Percentiles rank a stretch among this genome's conserved stretches.
These are phyloP conservation scores for Cerastoderma edule DNA, from an alignment of 2,888 invertebrate genomes.

Conservation along the genomic window DNA sequence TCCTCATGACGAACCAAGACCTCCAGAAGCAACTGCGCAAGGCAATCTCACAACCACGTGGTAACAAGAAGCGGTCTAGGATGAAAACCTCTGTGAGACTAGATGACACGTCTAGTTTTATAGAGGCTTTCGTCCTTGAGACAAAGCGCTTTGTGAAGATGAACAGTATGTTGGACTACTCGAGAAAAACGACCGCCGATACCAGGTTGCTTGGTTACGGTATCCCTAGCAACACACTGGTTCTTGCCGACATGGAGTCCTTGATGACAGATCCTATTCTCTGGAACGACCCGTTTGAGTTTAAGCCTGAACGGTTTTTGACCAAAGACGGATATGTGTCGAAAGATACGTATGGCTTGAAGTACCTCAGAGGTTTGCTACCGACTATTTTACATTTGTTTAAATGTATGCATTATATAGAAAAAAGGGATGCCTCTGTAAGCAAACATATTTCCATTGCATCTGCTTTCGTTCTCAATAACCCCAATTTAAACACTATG, in stretches of 20 bases:
- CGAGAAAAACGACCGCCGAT: neutral
- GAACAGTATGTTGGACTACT: neutral
- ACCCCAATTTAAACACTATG: too few species aligned
- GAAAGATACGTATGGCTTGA: slow-evolving; percentile 10
- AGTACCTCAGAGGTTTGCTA: too few species aligned
- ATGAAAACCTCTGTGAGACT: too few species aligned
- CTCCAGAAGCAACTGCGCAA: neutral
- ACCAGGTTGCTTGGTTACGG: slow-evolving; percentile 10
- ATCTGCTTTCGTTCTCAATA: neutral
- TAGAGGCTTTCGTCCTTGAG: slow-evolving; percentile 29
- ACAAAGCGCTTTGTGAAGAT: slow-evolving; percentile 7
- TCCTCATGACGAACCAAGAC: slow-evolving; percentile 1
- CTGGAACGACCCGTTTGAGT: slow-evolving; percentile 28
- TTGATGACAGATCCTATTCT: slow-evolving; percentile 26
- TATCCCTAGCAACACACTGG: slow-evolving; percentile 25
- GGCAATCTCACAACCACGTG: too few species aligned
- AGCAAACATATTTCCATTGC: neutral
- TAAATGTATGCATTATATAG: too few species aligned
- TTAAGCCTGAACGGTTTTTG: slow-evolving; percentile 28
- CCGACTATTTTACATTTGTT: too few species aligned
- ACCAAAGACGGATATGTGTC: neutral
- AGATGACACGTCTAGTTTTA: neutral
- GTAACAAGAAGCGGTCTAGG: too few species aligned
- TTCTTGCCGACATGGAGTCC: slow-evolving; percentile 30
- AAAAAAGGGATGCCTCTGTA: too few species aligned